Base-by-base conservation (phyloP, 30 jellyfish, hydroid and myxozoan genomes). In the Turritopsis dohrnii region DNA sequence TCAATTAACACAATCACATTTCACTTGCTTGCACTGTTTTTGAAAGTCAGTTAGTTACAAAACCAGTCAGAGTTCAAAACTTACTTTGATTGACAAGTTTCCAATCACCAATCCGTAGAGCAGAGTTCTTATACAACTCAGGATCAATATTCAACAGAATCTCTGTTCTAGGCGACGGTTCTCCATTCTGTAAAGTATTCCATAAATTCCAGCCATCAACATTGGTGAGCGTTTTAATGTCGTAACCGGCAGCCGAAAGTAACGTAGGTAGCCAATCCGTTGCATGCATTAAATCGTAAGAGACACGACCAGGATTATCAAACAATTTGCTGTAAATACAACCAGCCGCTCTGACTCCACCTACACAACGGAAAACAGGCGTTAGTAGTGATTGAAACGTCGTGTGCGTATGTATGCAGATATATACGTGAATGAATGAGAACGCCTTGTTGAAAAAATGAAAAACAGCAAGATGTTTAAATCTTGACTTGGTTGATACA, bases 111-210 rank as follows among this genome's bases (percentile, higher is more conserved):
- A 91, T 89, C 52, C 94, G 74, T 22, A 91, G 79, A 13, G 97
- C 97, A 60, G 97, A 93, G 80, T 91, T 87, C 54, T 86, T 80
- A 72, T 81, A 86, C 1, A 84, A 54, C 17, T 84, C 80, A 21
- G 97, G 97, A 76, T 91, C 97, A 79, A 91, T 91, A 73, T 91
- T 91, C 69, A 91, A 54, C 74, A 91, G 87, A 25, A 91, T 80
- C 52, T 91, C 97, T 60, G 60, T 82, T 69, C 97, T 53, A 52
- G 97, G 97, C 5, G 97, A 91, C 22, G 85, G 86, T 23, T 27
- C 73, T 3, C 66, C 66, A 21, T 71, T 60, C 22, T 74, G 29
- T 3, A 91, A 5, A 8, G 96, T 80, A 19, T 84, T 83, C 97
- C 97, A 91, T 18, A 91, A 66, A 52, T 87, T 87, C 65, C 60